Percentiles rank a stretch among this genome's conserved stretches.
phyloP scores from a whole-genome alignment of 2,888 invertebrate genomes.

The Drosophila birchii region DNA sequence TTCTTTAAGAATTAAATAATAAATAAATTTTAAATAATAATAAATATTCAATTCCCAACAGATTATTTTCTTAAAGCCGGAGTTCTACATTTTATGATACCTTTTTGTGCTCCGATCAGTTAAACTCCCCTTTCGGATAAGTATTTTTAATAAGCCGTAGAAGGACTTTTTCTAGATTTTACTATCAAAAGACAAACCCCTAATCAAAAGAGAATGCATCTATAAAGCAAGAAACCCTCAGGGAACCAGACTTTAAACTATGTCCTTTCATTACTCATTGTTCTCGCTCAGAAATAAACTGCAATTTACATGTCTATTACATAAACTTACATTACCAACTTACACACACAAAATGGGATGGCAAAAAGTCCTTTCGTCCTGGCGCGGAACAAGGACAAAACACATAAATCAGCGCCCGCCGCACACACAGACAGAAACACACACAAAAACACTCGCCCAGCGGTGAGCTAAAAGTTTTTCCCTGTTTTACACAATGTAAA shows the following conservation, averaged over 20 bases:
- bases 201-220: neutral
- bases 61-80: neutral
- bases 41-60: neutral
- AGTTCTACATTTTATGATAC: neutral
- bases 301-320: constrained; percentile 50
- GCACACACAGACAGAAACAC: constrained; percentile 2
- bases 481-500: constrained; percentile 29
- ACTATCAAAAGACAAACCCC: neutral
- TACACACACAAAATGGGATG: constrained; percentile 49
- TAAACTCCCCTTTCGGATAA: neutral
- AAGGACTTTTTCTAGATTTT: neutral
- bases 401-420: constrained; percentile 48
- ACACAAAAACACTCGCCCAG: neutral
- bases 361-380: constrained; percentile 44
- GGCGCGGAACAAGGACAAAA: constrained; percentile 52
- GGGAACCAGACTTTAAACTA: constrained; percentile 3
- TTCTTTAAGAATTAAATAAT: neutral
- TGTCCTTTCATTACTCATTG: constrained; percentile 16
- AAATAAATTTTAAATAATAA: too few relatives aligned
- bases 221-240: neutral
- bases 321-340: constrained; percentile 54
- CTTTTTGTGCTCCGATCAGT: neutral
- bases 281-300: constrained; percentile 16
- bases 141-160: too few relatives aligned
- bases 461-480: constrained; percentile 36